phyloP scores from a whole-genome alignment of 2,797 vertebrate species.

The Alfaro cultratus region DNA sequence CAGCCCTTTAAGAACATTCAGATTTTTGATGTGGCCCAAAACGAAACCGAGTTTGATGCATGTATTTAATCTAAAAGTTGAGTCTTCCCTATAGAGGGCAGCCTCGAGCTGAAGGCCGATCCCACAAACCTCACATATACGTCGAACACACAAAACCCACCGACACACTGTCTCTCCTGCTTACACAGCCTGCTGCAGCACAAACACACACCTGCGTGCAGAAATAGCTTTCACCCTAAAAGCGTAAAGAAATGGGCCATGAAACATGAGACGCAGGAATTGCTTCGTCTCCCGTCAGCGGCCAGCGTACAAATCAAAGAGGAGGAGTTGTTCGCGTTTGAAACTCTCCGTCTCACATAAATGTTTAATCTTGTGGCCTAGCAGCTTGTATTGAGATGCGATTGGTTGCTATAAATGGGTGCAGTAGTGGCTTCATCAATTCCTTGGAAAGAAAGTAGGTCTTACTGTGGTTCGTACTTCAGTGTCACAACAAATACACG shows the following conservation, averaged over 20 bases:
- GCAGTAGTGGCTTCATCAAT: conserved; percentile 21
- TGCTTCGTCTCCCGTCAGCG: conserved; percentile 30
- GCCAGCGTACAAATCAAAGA: conserved; percentile 32
- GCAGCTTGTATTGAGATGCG: conserved; percentile 25
- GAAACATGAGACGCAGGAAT: conserved; percentile 38
- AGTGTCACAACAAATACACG: conserved; percentile 21
- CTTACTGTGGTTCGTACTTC: conserved; percentile 12
- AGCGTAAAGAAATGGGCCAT: conserved; percentile 49
- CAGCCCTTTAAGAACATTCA: too few relatives aligned
- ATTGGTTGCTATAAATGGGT: conserved; percentile 45
- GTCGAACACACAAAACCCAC: conserved; percentile 31
- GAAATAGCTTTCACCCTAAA: conserved; percentile 62
- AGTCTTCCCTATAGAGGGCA: conserved; percentile 69
- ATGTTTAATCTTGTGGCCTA: conserved; percentile 48
- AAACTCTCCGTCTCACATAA: conserved; percentile 34
- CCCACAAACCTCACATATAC: conserved; percentile 36
- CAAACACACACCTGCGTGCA: conserved; percentile 56
- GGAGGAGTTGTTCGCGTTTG: conserved; percentile 23
- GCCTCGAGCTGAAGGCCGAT: conserved; percentile 59
- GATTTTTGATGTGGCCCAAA: too few relatives aligned
- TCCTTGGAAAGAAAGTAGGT: conserved; percentile 20
- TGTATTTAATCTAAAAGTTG: not conserved
- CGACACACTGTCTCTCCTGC: conserved; percentile 29
- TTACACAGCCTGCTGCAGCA: conserved; percentile 43
- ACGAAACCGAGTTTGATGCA: not conserved